phyloP scores from a whole-genome alignment of 2,797 vertebrate species.

The Naso thynnoides region DNA sequence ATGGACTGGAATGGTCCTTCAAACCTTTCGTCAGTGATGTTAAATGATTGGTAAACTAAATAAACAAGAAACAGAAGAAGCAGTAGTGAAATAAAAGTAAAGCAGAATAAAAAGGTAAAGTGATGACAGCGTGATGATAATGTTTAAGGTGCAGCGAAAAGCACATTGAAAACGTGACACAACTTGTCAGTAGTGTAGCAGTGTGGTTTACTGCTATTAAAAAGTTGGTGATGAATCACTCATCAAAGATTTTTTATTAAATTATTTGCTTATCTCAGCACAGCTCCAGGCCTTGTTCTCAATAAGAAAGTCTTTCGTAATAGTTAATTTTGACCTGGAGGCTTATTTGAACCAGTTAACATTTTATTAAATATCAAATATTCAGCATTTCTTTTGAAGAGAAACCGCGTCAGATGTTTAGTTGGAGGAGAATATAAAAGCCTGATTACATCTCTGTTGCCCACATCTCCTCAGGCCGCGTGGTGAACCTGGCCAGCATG shows the following conservation, averaged over 20 bases:
- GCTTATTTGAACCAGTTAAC: no score
- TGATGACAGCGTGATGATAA: neutral
- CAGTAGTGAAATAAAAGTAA: neutral
- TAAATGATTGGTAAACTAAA: no score
- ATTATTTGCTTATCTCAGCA: neutral
- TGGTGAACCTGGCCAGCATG: slow-evolving; percentile 91
- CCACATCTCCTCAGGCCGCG: slow-evolving; percentile 82
- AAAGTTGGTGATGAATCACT: neutral
- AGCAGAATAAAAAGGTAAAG: neutral
- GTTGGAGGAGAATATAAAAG: neutral
- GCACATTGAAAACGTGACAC: neutral
- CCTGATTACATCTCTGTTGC: neutral
- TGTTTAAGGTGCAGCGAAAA: neutral
- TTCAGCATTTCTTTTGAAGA: neutral
- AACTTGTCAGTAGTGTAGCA: neutral
- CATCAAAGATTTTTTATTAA: neutral
- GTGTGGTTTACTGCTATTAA: neutral
- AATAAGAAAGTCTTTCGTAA: neutral
- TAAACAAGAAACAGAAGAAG: neutral
- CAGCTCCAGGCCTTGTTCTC: neutral
- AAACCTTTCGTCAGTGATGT: no score
- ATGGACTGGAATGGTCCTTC: no score
- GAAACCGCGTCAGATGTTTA: neutral
- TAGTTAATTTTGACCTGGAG: no score
- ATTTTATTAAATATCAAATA: no score